phyloP scores from a whole-genome alignment of 2,888 invertebrate species.

The Drosophila affinis region DNA sequence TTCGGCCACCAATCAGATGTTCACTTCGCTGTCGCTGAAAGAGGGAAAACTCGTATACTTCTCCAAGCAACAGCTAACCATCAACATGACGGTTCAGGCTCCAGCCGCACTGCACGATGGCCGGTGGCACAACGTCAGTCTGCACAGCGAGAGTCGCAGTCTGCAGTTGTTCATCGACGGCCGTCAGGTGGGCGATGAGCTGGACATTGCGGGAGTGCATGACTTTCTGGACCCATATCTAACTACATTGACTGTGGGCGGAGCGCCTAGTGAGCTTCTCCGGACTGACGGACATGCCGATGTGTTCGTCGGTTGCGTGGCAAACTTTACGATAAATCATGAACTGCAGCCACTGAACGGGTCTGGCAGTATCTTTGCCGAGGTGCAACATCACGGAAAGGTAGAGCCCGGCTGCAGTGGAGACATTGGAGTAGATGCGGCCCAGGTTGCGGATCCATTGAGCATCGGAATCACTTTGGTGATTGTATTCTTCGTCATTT shows the following conservation, averaged over 20 bases:
- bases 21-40: conserved; percentile 91
- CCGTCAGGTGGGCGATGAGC: conserved; percentile 90
- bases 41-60: conserved; percentile 91
- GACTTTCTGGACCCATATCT: conserved; percentile 96
- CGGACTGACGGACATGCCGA: conserved; percentile 60
- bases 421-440: conserved; percentile 89
- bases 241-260: conserved; percentile 91
- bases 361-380: conserved; percentile 91
- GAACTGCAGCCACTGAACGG: conserved; percentile 96
- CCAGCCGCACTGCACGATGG: conserved; percentile 90
- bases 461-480: conserved; percentile 97
- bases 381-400: conserved; percentile 89
- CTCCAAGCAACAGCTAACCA: conserved; percentile 90
- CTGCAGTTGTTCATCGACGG: conserved; percentile 90
- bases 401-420: conserved; percentile 90
- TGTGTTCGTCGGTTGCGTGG: conserved; percentile 93
- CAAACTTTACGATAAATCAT: conserved; percentile 94
- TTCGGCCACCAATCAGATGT: conserved; percentile 94
- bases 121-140: conserved; percentile 93
- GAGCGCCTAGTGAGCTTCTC: conserved; percentile 86
- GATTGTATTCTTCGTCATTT: conserved; percentile 95
- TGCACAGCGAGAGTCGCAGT: conserved; percentile 89
- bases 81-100: conserved; percentile 91
- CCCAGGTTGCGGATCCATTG: conserved; percentile 92
- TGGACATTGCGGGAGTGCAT: conserved; percentile 93